phyloP scores from a whole-genome alignment of 1,140 invertebrate genomes.

The Andrena cerasifolii region DNA sequence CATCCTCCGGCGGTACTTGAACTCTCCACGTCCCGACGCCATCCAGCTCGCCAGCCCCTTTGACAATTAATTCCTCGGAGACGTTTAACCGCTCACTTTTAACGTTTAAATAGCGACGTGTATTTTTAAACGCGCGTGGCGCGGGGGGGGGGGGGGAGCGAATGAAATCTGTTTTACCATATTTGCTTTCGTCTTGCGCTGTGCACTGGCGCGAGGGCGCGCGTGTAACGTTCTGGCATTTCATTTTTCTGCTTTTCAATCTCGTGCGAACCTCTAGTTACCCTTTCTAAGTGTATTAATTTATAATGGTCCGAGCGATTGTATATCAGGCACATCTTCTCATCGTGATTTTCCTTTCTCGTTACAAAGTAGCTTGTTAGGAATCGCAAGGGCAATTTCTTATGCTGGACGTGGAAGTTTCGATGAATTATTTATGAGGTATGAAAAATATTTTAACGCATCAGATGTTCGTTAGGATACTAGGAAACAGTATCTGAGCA shows the following conservation, averaged over 20 bases:
- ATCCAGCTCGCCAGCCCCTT: background rate
- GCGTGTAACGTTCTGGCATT: too few relatives aligned
- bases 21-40: conserved; percentile 35
- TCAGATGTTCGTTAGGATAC: background rate
- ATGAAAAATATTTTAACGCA: background rate
- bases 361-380: too few relatives aligned
- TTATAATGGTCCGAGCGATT: background rate
- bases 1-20: conserved; percentile 59
- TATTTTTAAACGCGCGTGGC: too few relatives aligned
- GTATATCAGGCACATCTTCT: too few relatives aligned
- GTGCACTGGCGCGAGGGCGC: too few relatives aligned
- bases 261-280: too few relatives aligned
- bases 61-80: conserved; percentile 5
- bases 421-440: background rate
- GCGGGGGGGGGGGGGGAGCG: too few relatives aligned
- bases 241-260: too few relatives aligned
- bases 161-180: background rate
- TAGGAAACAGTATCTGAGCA: background rate
- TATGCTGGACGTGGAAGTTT: background rate
- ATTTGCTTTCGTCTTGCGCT: background rate
- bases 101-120: too few relatives aligned
- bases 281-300: too few relatives aligned
- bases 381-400: background rate
- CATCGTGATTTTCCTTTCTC: too few relatives aligned
- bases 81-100: background rate